Percentiles rank a stretch among this genome's conserved stretches.
These are phyloP conservation scores for Pomatorhinus ruficollis DNA, from an alignment of 2,113 vertebrate species.

Conservation along the genomic window DNA sequence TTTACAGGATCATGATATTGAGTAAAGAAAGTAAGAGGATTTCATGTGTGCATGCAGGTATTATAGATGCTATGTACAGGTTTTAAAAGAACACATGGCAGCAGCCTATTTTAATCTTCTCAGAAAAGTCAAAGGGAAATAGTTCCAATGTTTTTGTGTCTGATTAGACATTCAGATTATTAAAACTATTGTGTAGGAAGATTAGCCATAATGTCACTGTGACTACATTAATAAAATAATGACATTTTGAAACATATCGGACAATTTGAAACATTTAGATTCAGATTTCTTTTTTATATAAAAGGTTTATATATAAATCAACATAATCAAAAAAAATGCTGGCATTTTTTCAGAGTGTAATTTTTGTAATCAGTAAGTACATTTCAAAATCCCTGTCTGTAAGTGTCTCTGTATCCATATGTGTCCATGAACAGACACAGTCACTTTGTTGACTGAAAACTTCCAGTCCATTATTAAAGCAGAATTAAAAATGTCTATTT, in stretches of 20 bases:
- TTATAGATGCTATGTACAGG: background rate
- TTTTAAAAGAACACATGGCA: background rate
- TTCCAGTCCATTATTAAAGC: background rate
- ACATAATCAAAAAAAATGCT: background rate
- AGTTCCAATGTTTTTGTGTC: background rate
- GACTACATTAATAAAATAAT: background rate
- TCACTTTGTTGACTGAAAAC: background rate
- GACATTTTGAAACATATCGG: background rate
- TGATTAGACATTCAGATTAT: background rate
- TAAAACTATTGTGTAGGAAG: background rate
- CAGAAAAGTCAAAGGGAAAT: background rate
- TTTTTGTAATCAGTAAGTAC: background rate
- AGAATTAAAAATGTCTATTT: background rate
- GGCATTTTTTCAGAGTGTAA: background rate
- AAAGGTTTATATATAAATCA: background rate
- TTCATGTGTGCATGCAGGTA: background rate
- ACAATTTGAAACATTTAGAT: background rate
- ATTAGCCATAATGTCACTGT: background rate
- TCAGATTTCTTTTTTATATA: background rate
- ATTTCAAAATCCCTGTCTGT: background rate
- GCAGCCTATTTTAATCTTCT: background rate
- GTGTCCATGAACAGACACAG: background rate
- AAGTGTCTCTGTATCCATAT: background rate
- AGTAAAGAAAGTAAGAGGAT: background rate
- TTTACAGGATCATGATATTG: background rate